Evolutionary conservation across 2,888 invertebrate genomes (phyloP).

Genomic region (Maniola hyperantus): DNA sequence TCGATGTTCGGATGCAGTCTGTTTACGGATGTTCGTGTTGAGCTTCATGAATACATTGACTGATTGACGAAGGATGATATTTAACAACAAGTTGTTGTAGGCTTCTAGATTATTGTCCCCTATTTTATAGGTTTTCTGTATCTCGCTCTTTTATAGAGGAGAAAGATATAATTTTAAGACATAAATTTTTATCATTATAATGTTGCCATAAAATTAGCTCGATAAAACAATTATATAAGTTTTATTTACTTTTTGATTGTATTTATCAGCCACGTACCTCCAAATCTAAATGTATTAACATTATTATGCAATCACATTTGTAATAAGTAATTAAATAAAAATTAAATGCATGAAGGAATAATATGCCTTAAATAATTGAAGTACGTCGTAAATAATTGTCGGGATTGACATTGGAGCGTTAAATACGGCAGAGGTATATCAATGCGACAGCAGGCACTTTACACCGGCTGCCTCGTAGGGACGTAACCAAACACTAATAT

Average conservation of each 20-base stretch:
- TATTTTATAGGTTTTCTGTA: too few relatives aligned
- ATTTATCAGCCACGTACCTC: too few relatives aligned
- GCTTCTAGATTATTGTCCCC: background rate
- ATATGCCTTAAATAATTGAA: slow-evolving; percentile 4
- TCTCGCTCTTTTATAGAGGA: too few relatives aligned
- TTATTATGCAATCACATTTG: background rate
- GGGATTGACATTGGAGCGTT: slow-evolving; percentile 29
- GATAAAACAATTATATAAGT: too few relatives aligned
- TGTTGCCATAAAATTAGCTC: too few relatives aligned
- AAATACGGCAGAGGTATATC: slow-evolving; percentile 37
- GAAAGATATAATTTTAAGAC: too few relatives aligned
- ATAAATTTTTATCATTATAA: too few relatives aligned
- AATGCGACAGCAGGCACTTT: slow-evolving; percentile 39
- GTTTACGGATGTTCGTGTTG: slow-evolving; percentile 27
- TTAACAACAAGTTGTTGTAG: background rate
- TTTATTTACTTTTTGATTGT: too few relatives aligned
- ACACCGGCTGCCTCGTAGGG: slow-evolving; percentile 44
- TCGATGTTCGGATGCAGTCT: slow-evolving; percentile 33
- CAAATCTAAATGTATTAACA: too few relatives aligned
- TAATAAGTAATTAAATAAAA: background rate
- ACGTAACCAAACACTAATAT: background rate
- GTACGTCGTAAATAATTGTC: slow-evolving; percentile 26
- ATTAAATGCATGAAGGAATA: background rate
- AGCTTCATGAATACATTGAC: slow-evolving; percentile 13
- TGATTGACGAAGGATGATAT: background rate